phyloP scores from a whole-genome alignment of 2,113 vertebrate genomes.

The Grallaria varia region DNA sequence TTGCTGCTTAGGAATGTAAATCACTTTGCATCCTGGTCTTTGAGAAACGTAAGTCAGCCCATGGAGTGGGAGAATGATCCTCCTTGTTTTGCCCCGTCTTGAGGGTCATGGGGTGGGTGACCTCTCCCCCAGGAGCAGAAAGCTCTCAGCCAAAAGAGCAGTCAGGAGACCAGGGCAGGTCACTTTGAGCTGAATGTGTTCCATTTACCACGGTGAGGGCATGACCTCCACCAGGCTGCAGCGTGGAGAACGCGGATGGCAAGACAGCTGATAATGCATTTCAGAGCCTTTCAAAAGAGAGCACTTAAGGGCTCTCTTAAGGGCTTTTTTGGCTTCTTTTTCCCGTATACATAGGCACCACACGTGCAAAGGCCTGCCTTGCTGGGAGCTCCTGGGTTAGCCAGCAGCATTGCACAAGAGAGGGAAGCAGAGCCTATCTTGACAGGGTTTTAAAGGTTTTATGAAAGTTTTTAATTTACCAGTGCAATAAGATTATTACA shows the following conservation, averaged over 20 bases:
- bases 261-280: background rate
- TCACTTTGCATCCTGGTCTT: background rate
- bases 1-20: conserved; percentile 38
- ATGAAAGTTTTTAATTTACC: background rate
- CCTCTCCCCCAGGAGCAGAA: background rate
- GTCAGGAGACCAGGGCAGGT: background rate
- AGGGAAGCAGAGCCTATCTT: background rate
- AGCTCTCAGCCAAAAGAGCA: background rate
- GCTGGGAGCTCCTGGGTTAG: background rate
- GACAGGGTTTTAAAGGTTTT: background rate
- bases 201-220: background rate
- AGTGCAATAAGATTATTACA: background rate
- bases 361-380: background rate
- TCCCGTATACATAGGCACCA: background rate
- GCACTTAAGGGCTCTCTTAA: background rate
- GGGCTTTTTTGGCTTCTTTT: background rate
- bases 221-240: background rate
- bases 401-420: background rate
- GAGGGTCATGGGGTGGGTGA: background rate
- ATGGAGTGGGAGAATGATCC: background rate
- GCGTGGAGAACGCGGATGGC: background rate
- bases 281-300: background rate
- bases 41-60: background rate
- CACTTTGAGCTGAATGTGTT: background rate
- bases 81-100: background rate